Conservation (phyloP, 2,797 vertebrate genomes). For the Muscicapa comitata region DNA sequence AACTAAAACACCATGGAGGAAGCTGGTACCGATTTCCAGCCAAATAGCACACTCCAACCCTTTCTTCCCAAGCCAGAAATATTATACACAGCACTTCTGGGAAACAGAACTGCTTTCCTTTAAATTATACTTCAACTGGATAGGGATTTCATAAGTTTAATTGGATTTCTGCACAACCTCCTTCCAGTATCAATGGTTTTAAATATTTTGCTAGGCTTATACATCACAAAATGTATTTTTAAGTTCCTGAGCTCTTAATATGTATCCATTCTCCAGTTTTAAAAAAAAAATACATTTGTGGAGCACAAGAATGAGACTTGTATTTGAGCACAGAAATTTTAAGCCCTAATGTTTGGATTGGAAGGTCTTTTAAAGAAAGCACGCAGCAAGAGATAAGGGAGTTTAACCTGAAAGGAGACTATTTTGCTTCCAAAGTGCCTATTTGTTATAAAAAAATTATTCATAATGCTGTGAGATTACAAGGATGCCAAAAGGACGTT, state of each 20-base stretch:
- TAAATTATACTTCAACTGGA: conserved; percentile 80
- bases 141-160: conserved; percentile 77
- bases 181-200: conserved; percentile 74
- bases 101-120: conserved; percentile 81
- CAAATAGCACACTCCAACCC: conserved; percentile 69
- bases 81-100: conserved; percentile 79
- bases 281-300: conserved; percentile 7
- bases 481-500: background rate
- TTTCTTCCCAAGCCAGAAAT: conserved; percentile 83
- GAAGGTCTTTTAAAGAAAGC: conserved; percentile 36
- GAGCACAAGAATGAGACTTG: conserved; percentile 42
- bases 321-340: conserved; percentile 27
- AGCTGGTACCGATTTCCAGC: conserved; percentile 78
- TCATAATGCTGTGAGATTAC: background rate
- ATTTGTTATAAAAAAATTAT: background rate
- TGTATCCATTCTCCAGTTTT: conserved; percentile 46
- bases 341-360: conserved; percentile 53
- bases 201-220: conserved; percentile 75
- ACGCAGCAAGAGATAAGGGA: conserved; percentile 51
- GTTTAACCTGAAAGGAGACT: background rate
- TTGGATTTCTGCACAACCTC: conserved; percentile 76
- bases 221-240: conserved; percentile 54
- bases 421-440: background rate
- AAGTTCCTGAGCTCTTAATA: conserved; percentile 67
- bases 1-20: conserved; percentile 80